Conservation (phyloP, 2,888 invertebrate species). For the Vannuccia rotundouncinata region DNA sequence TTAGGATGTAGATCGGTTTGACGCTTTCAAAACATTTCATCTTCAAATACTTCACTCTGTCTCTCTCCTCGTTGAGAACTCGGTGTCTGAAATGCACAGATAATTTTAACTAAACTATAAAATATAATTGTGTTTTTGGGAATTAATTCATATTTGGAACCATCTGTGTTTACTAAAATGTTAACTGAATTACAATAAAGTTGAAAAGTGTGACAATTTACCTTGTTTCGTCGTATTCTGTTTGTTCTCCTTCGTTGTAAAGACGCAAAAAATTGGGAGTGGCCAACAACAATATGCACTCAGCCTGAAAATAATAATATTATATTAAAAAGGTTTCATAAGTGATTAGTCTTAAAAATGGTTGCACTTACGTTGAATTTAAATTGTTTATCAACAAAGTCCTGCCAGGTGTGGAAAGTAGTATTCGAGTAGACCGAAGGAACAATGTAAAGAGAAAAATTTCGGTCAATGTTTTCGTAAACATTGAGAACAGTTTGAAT, state of each 20-base stretch:
- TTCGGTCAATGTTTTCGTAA: not conserved
- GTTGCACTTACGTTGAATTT: not conserved
- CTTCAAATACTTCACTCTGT: not conserved
- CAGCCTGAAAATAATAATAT: not conserved
- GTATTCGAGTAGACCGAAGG: conserved; percentile 6
- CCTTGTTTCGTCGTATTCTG: too few species aligned
- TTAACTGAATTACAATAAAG: too few species aligned
- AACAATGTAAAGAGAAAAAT: not conserved
- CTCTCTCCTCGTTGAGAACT: not conserved
- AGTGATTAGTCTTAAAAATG: not conserved
- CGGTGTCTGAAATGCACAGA: too few species aligned
- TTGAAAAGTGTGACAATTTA: too few species aligned
- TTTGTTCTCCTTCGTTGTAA: not conserved
- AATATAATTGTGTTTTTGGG: too few species aligned
- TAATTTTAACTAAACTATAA: too few species aligned
- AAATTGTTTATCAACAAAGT: not conserved
- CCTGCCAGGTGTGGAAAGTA: conserved; percentile 1
- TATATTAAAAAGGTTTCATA: not conserved
- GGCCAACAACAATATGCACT: not conserved
- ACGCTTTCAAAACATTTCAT: not conserved
- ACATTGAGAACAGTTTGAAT: not conserved
- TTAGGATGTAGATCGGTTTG: not conserved
- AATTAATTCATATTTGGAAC: too few species aligned
- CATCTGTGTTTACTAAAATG: too few species aligned
- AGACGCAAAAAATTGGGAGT: not conserved